phyloP scores from a whole-genome alignment of 1,140 invertebrate species.

The Lepidurus apus region DNA sequence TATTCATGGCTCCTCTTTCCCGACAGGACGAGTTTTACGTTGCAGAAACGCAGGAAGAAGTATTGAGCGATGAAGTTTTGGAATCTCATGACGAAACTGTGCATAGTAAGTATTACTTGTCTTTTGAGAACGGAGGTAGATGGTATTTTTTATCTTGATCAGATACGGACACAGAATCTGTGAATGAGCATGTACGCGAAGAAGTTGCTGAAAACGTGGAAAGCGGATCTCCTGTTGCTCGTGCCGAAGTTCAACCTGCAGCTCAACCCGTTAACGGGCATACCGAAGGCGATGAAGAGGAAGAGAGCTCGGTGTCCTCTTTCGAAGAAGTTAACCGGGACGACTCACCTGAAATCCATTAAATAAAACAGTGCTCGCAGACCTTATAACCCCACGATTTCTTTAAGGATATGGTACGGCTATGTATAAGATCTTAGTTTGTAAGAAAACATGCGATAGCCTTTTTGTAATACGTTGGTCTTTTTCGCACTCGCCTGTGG shows the following conservation, averaged over 20 bases:
- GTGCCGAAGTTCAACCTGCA: conserved; percentile 25
- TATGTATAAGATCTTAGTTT: conserved; percentile 2
- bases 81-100: conserved; percentile 31
- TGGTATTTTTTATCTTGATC: background rate
- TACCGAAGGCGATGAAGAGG: conserved; percentile 34
- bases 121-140: background rate
- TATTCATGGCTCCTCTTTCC: conserved; percentile 47
- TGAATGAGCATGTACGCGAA: conserved; percentile 12
- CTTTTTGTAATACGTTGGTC: background rate
- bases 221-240: background rate
- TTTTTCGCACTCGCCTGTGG: conserved; percentile 9
- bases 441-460: background rate
- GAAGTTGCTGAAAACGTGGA: background rate
- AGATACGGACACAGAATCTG: background rate
- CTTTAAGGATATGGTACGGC: conserved; percentile 18
- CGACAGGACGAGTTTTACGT: conserved; percentile 50
- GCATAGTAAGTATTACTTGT: background rate
- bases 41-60: conserved; percentile 42
- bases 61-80: conserved; percentile 28
- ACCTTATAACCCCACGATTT: background rate
- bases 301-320: conserved; percentile 37
- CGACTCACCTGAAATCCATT: conserved; percentile 32
- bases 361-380: background rate
- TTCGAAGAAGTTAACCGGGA: conserved; percentile 39
- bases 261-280: conserved; percentile 6